Percentiles rank a stretch among this genome's conserved stretches.
phyloP scores from a whole-genome alignment of 2,888 invertebrate genomes.

The Creontiades dilutus region DNA sequence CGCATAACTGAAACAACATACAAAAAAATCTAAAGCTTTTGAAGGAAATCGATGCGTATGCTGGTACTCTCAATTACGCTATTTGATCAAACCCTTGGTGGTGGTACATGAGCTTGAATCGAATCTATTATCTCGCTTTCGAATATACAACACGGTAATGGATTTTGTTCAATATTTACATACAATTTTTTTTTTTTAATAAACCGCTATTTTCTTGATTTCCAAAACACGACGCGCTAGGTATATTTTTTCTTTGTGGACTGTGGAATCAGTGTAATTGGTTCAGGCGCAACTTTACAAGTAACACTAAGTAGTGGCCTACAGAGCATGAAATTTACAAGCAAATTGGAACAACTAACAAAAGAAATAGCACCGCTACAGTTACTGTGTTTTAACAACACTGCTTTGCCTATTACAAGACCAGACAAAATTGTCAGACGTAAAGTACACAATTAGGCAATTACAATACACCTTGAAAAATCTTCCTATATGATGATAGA shows the following conservation, averaged over 20 bases:
- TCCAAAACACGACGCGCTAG: not conserved
- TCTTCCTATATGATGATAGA: conserved; percentile 7
- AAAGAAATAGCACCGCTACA: conserved; percentile 72
- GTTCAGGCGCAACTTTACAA: conserved; percentile 53
- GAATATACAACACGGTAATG: not conserved
- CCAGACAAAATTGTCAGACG: conserved; percentile 33
- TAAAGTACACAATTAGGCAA: conserved; percentile 27
- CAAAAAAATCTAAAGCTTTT: not conserved
- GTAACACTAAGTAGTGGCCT: conserved; percentile 56
- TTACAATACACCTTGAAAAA: conserved; percentile 25
- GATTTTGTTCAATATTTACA: not conserved
- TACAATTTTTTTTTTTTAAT: not conserved
- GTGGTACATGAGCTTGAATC: not conserved
- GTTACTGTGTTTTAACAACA: conserved; percentile 70
- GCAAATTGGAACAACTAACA: conserved; percentile 59
- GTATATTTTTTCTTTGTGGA: conserved; percentile 12
- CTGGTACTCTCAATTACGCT: not conserved
- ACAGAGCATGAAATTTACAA: conserved; percentile 70
- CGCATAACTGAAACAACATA: not conserved
- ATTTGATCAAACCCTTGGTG: not conserved
- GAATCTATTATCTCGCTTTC: not conserved
- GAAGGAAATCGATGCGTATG: no score
- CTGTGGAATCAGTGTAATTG: conserved; percentile 72
- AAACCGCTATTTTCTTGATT: not conserved
- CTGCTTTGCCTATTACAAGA: conserved; percentile 73